Percentiles rank a stretch among this genome's conserved stretches.
Conservation (phyloP, 2,113 vertebrate genomes). For the Sitta europaea region DNA sequence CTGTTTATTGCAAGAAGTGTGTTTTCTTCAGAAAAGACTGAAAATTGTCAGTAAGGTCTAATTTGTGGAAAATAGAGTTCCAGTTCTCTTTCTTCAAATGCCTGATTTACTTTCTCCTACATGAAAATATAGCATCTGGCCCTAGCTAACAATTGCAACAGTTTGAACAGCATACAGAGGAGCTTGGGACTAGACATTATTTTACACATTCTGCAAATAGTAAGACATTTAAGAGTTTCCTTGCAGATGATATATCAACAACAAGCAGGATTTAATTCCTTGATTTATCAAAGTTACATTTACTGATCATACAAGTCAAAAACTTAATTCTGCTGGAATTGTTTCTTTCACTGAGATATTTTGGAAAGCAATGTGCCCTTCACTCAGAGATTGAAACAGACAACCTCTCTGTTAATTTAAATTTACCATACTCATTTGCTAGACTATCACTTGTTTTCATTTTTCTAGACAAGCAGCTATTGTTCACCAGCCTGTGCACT, state of each 20-base stretch:
- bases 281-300: not conserved
- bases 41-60: not conserved
- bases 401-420: slow-evolving; percentile 36
- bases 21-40: not conserved
- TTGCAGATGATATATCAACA: not conserved
- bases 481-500: slow-evolving; percentile 23
- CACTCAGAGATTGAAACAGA: not conserved
- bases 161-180: not conserved
- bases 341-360: not conserved
- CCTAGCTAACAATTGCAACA: not conserved
- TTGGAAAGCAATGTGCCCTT: slow-evolving; percentile 15
- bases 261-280: not conserved
- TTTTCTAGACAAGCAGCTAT: slow-evolving; percentile 45
- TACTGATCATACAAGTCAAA: not conserved
- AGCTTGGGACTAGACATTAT: not conserved
- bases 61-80: not conserved
- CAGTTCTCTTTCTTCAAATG: not conserved
- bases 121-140: not conserved
- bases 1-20: not conserved
- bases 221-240: not conserved
- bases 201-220: not conserved
- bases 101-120: not conserved
- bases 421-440: slow-evolving; percentile 24
- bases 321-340: not conserved
- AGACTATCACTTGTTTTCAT: slow-evolving; percentile 38